Base-by-base conservation (phyloP, 2,888 invertebrate species). In the Sphaerophoria rueppellii region DNA sequence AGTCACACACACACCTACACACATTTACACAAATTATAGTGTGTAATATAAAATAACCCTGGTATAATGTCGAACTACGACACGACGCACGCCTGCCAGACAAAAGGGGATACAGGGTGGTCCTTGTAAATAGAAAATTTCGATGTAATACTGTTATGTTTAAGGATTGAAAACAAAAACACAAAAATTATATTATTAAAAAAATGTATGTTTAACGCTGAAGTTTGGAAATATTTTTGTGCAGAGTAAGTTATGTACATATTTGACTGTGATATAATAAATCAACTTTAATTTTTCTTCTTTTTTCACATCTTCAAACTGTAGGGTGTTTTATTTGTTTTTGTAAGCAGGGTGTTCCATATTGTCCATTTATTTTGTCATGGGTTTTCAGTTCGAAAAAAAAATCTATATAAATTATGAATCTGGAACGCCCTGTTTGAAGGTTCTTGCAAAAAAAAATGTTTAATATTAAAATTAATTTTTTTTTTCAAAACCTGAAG, bases 231-330 rank as follows among this genome's bases (percentile, higher is more conserved):
- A 58, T 78, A 58, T 76, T 71, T 79, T 65, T 50, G 65, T 65
- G 65, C 50, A 71, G 57, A 70, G 74, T 74, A 74, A 69, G 77
- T 82, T 74, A 55, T 76, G 75, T 75, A 85, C 77, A 85, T 81
- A 85, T 81, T 85, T 85, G 85, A 81, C 85, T 85, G 61, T 70
- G 70, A 70, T 70, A 70, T 55, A 70, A 70, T 83, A 80, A 72
- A 80, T 83, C 80, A 79, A 75, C 63, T 70, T 57, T 65, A 65
- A 58, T 63, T 48, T 67, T 40, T 46, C 55, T 74, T 43, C 9
- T 43, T 43, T 43, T 9, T 11, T 7, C 4, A 46, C 46, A 43
- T 73, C 9, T 37, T 35, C 46, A 70, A 40, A 24, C 24, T 24
- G 24, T 50, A 5, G 7, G 4, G 24, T 24, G 24, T 24, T 24